Evolutionary conservation across 2,888 invertebrate genomes (phyloP).

Genomic region (Troilus luridus): DNA sequence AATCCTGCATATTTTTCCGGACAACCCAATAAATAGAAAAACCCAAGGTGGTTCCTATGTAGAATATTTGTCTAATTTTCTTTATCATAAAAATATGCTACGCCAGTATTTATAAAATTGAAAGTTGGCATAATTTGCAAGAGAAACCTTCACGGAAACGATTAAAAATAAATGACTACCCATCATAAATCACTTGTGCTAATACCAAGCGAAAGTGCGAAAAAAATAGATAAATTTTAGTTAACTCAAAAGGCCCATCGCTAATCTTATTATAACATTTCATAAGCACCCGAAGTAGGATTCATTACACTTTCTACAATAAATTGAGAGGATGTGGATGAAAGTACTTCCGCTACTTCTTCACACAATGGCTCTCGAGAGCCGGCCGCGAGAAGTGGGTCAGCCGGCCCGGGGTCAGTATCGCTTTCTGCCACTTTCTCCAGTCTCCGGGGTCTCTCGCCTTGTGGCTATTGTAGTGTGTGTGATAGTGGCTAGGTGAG

Average conservation of each 20-base stretch:
- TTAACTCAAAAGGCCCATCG: too few species aligned
- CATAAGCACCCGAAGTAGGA: neutral
- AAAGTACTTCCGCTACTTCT: neutral
- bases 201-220: neutral
- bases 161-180: neutral
- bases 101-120: too few species aligned
- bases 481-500: too few species aligned
- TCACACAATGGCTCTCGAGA: neutral
- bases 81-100: too few species aligned
- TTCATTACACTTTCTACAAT: conserved; percentile 1
- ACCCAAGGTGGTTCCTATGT: too few species aligned
- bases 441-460: neutral
- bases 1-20: too few species aligned
- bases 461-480: neutral
- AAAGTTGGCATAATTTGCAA: too few species aligned
- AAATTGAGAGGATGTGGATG: neutral
- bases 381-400: neutral
- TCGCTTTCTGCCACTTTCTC: conserved; percentile 24
- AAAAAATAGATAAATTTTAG: neutral
- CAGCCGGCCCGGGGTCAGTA: conserved; percentile 5
- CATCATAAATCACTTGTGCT: neutral
- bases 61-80: too few species aligned
- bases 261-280: neutral
- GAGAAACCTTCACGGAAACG: too few species aligned
- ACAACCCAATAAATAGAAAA: too few species aligned